These are phyloP conservation scores for Atractosteus spatula DNA, from an alignment of 2,113 vertebrate genomes.

Conservation along the genomic window DNA sequence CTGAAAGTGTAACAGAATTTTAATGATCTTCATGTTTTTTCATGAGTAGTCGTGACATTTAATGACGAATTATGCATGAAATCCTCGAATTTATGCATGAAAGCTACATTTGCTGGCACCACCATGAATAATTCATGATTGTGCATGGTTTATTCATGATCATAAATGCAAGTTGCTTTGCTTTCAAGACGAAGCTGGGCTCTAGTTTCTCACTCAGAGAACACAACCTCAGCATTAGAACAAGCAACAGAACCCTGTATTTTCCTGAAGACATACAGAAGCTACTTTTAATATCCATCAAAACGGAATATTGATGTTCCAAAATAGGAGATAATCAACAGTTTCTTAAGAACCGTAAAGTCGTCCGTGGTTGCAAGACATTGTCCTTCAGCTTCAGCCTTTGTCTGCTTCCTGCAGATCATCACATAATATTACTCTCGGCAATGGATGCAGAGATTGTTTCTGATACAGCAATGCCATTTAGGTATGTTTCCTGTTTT, in stretches of 20 bases:
- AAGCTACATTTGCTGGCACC: not conserved
- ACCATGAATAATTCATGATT: not conserved
- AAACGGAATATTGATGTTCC: not conserved
- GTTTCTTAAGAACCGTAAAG: not conserved
- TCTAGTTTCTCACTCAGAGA: not conserved
- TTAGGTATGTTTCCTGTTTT: no score
- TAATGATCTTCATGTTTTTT: not conserved
- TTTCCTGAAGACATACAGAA: not conserved
- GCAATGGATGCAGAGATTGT: no score
- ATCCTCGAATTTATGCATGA: not conserved
- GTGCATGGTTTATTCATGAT: not conserved
- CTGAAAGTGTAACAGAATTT: not conserved
- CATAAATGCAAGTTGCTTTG: not conserved
- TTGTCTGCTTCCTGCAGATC: not conserved
- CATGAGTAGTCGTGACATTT: not conserved
- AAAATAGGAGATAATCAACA: no score
- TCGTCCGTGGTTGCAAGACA: not conserved
- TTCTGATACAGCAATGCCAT: no score
- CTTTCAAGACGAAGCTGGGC: not conserved
- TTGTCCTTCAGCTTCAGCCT: not conserved
- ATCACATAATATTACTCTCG: no score
- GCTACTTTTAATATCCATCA: not conserved
- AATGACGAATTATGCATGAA: constrained; percentile 1
- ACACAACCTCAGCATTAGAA: not conserved
- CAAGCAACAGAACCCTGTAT: not conserved